Conservation (phyloP, 2,797 vertebrate species). For the Anolis apletophallus region DNA sequence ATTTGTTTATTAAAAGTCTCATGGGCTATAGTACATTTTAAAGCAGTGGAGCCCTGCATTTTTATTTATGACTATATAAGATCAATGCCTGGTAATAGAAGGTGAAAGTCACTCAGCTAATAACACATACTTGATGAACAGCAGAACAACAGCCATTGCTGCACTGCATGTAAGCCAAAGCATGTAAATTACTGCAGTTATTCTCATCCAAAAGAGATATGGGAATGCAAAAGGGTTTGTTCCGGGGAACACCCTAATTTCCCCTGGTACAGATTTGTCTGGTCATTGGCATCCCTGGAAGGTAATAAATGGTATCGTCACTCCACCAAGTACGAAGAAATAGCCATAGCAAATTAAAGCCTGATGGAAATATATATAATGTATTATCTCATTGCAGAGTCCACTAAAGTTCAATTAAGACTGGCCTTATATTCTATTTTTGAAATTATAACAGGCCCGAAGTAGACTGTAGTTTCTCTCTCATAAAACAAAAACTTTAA, state of each 20-base stretch:
- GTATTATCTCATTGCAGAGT: background rate
- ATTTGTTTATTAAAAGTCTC: conserved; percentile 15
- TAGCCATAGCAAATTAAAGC: background rate
- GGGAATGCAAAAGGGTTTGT: conserved; percentile 56
- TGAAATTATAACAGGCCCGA: conserved; percentile 33
- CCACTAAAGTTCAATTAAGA: background rate
- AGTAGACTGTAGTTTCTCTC: background rate
- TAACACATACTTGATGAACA: conserved; percentile 81
- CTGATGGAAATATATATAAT: conserved; percentile 1
- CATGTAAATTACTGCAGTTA: conserved; percentile 80
- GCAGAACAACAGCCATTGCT: conserved; percentile 76
- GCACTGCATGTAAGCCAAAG: conserved; percentile 73
- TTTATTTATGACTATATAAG: conserved; percentile 83
- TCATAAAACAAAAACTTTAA: background rate
- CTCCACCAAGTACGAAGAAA: background rate
- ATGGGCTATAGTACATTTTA: conserved; percentile 59
- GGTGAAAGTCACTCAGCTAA: conserved; percentile 81
- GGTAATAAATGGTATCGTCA: conserved; percentile 40
- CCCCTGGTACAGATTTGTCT: conserved; percentile 38
- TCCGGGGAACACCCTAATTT: conserved; percentile 54
- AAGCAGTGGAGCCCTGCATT: conserved; percentile 69
- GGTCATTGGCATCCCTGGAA: conserved; percentile 44
- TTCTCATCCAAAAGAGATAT: conserved; percentile 70
- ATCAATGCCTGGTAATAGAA: conserved; percentile 79
- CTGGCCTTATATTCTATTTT: background rate